Evolutionary conservation across 2,113 vertebrate genomes (phyloP).

Genomic region (Phodopus roborovskii): DNA sequence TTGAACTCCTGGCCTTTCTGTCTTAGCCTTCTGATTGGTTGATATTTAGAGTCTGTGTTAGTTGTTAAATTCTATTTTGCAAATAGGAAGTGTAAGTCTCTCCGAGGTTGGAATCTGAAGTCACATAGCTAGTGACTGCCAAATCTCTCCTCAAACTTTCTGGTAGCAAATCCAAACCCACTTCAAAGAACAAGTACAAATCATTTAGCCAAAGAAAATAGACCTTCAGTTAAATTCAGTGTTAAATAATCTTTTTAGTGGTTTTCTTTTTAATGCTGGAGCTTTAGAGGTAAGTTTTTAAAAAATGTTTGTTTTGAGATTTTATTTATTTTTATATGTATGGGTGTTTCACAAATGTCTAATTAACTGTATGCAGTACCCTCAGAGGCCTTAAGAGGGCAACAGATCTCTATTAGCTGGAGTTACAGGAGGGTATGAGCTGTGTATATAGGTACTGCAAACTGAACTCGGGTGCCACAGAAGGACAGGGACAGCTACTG

Average conservation of each 20-base stretch:
- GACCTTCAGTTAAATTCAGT: constrained; percentile 24
- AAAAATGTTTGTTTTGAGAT: not conserved
- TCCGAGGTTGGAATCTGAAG: not conserved
- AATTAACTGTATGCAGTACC: not conserved
- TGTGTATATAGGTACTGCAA: not conserved
- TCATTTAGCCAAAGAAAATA: not conserved
- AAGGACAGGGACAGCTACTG: not conserved
- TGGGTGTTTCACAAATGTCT: not conserved
- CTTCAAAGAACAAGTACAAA: not conserved
- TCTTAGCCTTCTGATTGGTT: not conserved
- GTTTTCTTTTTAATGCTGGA: not conserved
- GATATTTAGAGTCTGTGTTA: not conserved
- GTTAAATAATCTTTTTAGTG: not conserved
- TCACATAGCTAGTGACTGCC: not conserved
- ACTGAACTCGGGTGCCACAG: not conserved
- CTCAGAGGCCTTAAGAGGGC: not conserved
- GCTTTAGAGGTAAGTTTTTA: not conserved
- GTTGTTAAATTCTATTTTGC: not conserved
- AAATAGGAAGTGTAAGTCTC: not conserved
- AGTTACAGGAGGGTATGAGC: not conserved
- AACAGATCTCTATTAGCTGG: not conserved
- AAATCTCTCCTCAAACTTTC: not conserved
- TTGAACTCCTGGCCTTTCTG: not conserved
- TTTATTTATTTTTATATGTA: not conserved
- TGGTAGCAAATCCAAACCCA: not conserved